Evolutionary conservation across 2,888 invertebrate genomes (phyloP), one percentile per base, ranked within the genome.

Genomic region (Drosophila niveifrons): DNA sequence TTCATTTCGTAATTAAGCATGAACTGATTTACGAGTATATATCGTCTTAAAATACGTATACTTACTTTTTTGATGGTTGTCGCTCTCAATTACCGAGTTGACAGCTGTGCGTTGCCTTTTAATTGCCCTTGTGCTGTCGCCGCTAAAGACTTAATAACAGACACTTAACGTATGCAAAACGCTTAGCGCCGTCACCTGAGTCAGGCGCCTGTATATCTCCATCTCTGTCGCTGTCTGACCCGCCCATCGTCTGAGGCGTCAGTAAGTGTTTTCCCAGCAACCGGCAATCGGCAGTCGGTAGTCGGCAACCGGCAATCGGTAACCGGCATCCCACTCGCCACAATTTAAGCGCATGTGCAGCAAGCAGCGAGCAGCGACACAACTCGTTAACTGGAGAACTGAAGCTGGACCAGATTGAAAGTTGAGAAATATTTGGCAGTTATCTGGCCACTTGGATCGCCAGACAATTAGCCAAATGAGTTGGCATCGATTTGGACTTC

Each of bases 401-500:
- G 29, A 48, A n/a, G n/a, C 23, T 39, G 29, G 52, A n/a, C 46
- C 39, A 43, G 28, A 9, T 41, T 6, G 7, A 28, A 11, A 17
- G 41, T 41, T 59, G 29, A 34, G 55, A 43, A 52, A 56, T 63
- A 58, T 69, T 75, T 65, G 69, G 29, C 57, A 48, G 10, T 75
- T 78, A 85, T 82, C 85, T 82, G 56, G 23, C 46, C 41, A 41
- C 15, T 50, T 36, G 44, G 62, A 84, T 88, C 89, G 55, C 63
- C 13, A 76, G 86, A 89, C 88, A 83, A 83, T 83, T 83, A 83
- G 83, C 83, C 51, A 72, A 83, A 83, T 89, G 77, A 80, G 76
- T 85, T 76, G 88, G 67, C 82, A 82, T 44, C 66, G 47, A 61
- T 79, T 62, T 17, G 51, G 17, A 50, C 18, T 47, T 28, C 61